Conservation (phyloP, 2,113 vertebrate genomes). For the Erinaceus europaeus region DNA sequence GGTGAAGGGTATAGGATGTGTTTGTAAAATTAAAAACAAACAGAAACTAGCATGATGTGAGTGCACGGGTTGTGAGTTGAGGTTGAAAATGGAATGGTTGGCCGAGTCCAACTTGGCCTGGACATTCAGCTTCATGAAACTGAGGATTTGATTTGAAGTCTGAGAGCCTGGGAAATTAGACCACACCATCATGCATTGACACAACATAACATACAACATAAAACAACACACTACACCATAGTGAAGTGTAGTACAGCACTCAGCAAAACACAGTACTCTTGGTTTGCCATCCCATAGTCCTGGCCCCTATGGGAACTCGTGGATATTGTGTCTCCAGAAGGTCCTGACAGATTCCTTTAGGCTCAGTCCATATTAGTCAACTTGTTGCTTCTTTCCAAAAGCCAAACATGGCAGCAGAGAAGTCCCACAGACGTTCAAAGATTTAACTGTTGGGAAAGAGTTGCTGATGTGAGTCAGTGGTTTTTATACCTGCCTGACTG, state of each 20-base stretch:
- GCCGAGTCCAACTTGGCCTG: no score
- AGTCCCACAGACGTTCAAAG: neutral
- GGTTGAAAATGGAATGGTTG: no score
- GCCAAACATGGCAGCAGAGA: neutral
- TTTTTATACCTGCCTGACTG: neutral
- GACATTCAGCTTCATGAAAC: rapidly evolving
- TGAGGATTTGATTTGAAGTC: neutral
- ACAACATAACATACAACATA: no score
- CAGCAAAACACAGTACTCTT: neutral
- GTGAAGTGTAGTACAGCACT: rapidly evolving
- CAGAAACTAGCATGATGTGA: neutral
- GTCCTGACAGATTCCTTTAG: neutral
- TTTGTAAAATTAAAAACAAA: neutral
- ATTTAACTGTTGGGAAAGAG: no score
- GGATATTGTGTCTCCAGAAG: neutral
- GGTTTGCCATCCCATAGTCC: neutral
- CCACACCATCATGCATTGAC: no score
- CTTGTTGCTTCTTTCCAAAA: no score
- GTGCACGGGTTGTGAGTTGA: neutral
- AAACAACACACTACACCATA: neutral
- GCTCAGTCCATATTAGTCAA: no score
- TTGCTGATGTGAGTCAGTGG: neutral
- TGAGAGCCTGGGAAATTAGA: neutral
- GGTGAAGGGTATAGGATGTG: neutral
- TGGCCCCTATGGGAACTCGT: neutral